phyloP scores from a whole-genome alignment of 2,888 invertebrate species.

The Phaonia tiefii region DNA sequence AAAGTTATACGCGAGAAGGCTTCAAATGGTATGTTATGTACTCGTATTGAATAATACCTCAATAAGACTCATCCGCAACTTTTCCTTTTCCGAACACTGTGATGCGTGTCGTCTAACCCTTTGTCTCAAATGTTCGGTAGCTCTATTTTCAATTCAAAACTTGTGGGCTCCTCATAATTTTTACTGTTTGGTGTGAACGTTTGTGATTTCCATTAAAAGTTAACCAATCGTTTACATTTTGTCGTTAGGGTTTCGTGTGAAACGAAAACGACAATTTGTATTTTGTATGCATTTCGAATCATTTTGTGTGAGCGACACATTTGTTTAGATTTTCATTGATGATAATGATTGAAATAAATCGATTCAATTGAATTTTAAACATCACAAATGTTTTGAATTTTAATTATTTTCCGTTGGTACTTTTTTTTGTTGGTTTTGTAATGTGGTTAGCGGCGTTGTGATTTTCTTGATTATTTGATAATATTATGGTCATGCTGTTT shows the following conservation, averaged over 20 bases:
- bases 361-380: conserved; percentile 69
- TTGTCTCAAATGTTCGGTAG: too few species aligned
- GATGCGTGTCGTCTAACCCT: too few species aligned
- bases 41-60: too few species aligned
- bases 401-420: conserved; percentile 43
- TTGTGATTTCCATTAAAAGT: too few species aligned
- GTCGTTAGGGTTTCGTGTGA: neutral
- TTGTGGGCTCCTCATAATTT: too few species aligned
- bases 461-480: conserved; percentile 13
- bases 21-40: too few species aligned
- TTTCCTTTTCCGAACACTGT: too few species aligned
- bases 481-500: conserved; percentile 9
- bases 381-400: conserved; percentile 64
- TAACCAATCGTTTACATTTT: too few species aligned
- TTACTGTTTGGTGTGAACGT: too few species aligned
- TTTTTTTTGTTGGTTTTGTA: conserved; percentile 36
- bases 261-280: conserved; percentile 33
- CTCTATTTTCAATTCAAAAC: too few species aligned
- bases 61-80: too few species aligned
- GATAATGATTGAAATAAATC: conserved; percentile 71
- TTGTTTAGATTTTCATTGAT: conserved; percentile 70
- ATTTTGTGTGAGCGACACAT: conserved; percentile 66
- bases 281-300: conserved; percentile 62
- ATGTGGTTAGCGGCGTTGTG: conserved; percentile 28
- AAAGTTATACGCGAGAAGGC: too few species aligned